Percentiles rank a stretch among this genome's conserved stretches.
Evolutionary conservation across 2,797 vertebrate genomes (phyloP).

Genomic region (Propithecus perrieri): DNA sequence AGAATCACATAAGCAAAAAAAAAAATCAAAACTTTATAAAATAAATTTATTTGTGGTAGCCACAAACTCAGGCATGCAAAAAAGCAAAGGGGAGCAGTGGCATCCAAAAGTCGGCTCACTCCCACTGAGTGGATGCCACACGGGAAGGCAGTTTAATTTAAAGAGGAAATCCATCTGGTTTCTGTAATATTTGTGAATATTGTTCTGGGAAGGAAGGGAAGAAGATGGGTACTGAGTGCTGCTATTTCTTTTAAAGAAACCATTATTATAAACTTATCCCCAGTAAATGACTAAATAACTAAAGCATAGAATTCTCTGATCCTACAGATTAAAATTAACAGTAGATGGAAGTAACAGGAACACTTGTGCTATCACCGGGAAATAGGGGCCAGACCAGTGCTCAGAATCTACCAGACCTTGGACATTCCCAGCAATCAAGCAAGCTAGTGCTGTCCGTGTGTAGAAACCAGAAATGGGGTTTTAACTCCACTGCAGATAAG

Average conservation of each 20-base stretch:
- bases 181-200: background rate
- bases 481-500: background rate
- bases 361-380: background rate
- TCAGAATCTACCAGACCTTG: background rate
- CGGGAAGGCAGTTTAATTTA: background rate
- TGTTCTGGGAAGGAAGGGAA: background rate
- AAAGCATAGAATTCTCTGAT: background rate
- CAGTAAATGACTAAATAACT: background rate
- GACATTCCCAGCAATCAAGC: background rate
- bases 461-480: background rate
- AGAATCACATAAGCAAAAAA: background rate
- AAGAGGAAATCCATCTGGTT: background rate
- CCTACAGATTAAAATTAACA: background rate
- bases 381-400: background rate
- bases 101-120: background rate
- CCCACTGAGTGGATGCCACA: rapidly evolving
- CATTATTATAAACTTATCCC: background rate
- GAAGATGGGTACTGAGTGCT: background rate
- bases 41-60: background rate
- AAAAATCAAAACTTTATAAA: background rate
- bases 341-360: background rate
- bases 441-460: background rate
- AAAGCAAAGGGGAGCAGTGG: too few species aligned
- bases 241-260: background rate
- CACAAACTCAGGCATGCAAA: background rate